These are phyloP conservation scores for Metacarcinus magister DNA, from an alignment of 2,888 invertebrate genomes.

Conservation along the genomic window DNA sequence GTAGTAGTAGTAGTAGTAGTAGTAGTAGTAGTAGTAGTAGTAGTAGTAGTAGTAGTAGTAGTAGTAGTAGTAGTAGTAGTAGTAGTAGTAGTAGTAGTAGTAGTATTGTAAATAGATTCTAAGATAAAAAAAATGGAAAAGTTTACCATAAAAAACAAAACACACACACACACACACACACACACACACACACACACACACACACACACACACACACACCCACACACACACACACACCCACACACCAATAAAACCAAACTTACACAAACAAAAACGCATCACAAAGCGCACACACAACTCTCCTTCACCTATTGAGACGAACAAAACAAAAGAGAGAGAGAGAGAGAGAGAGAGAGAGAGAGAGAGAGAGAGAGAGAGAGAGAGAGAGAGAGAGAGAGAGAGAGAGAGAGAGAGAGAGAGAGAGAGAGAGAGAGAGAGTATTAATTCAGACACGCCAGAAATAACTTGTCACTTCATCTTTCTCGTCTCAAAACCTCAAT, in stretches of 20 bases:
- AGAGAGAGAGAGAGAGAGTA: conserved; percentile 3
- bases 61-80: background rate
- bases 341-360: conserved; percentile 19
- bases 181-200: conserved; percentile 67
- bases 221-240: too few relatives aligned
- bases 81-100: background rate
- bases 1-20: background rate
- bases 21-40: background rate
- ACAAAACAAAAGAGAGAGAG: background rate
- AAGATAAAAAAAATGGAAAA: background rate
- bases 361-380: conserved; percentile 45
- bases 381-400: conserved; percentile 44
- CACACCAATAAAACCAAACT: background rate
- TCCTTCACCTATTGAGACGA: background rate
- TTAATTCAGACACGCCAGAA: background rate
- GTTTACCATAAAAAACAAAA: background rate
- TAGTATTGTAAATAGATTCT: background rate
- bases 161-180: conserved; percentile 68
- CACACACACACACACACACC: conserved; percentile 17
- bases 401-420: conserved; percentile 43
- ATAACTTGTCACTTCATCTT: background rate
- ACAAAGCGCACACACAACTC: too few relatives aligned
- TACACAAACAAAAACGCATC: background rate
- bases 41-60: background rate
- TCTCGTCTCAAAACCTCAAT: background rate